Conservation (phyloP, 2,113 vertebrate genomes). For the Scartelaos histophorus region DNA sequence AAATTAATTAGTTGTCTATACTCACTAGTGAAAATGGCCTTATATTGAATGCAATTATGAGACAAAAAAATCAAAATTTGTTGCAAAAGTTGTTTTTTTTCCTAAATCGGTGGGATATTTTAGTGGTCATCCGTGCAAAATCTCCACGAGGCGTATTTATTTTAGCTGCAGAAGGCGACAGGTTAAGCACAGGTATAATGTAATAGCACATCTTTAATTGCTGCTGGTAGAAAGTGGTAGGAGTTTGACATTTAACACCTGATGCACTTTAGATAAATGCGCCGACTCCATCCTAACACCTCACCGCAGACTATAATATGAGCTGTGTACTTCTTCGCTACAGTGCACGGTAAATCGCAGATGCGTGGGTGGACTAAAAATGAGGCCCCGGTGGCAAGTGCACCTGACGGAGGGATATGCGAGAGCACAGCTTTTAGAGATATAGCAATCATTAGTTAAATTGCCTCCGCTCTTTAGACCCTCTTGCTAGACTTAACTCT, state of each 20-base stretch:
- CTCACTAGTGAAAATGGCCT: neutral
- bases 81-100: no score
- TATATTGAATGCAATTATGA: no score
- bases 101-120: no score
- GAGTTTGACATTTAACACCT: neutral
- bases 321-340: constrained; percentile 8
- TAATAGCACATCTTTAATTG: neutral
- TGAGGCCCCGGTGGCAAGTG: constrained; percentile 32
- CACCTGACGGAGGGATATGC: constrained; percentile 50
- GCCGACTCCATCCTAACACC: neutral
- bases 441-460: constrained; percentile 56
- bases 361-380: constrained; percentile 35
- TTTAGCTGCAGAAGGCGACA: neutral
- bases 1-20: neutral
- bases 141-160: no score
- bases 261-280: neutral
- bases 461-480: constrained; percentile 36
- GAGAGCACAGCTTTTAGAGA: constrained; percentile 38
- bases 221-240: neutral
- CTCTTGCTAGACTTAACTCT: constrained; percentile 43
- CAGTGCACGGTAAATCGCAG: constrained; percentile 5
- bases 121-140: no score
- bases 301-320: neutral
- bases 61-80: no score
- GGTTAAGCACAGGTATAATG: neutral